These are phyloP conservation scores for Pollicipes pollicipes DNA, from an alignment of 1,140 invertebrate genomes.

Conservation along the genomic window DNA sequence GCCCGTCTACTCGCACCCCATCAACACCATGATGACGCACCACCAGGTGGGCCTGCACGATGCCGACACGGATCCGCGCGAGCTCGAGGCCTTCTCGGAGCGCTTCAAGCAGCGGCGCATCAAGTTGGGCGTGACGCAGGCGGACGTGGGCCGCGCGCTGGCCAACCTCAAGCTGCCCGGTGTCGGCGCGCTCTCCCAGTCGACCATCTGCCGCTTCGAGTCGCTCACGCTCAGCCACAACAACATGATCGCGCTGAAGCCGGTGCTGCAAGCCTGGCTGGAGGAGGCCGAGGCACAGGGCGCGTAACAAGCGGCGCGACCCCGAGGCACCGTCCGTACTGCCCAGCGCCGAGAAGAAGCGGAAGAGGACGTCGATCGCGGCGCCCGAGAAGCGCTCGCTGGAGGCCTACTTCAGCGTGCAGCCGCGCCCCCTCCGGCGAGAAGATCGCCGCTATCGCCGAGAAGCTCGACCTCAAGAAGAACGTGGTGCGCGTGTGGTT, in stretches of 20 bases:
- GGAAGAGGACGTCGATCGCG: slow-evolving; percentile 96
- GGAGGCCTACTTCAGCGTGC: slow-evolving; percentile 96
- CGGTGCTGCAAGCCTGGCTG: slow-evolving; percentile 95
- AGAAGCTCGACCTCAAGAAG: slow-evolving; percentile 98
- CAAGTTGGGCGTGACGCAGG: slow-evolving; percentile 94
- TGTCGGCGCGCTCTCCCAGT: slow-evolving; percentile 92
- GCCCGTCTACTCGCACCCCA: slow-evolving; percentile 35
- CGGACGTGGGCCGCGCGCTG: slow-evolving; percentile 93
- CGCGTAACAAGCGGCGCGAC: slow-evolving; percentile 73
- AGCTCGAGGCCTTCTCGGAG: slow-evolving; percentile 96
- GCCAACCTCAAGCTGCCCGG: slow-evolving; percentile 95
- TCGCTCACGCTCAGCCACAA: slow-evolving; percentile 95
- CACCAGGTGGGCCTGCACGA: slow-evolving; percentile 39
- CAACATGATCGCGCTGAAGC: slow-evolving; percentile 99
- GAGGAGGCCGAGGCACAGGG: slow-evolving; percentile 93
- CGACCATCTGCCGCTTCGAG: slow-evolving; percentile 96
- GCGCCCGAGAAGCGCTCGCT: slow-evolving; percentile 95
- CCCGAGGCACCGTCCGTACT: slow-evolving; percentile 78
- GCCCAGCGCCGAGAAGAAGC: slow-evolving; percentile 88
- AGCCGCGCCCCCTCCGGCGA: slow-evolving; percentile 94
- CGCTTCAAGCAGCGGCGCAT: slow-evolving; percentile 95
- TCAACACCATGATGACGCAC: slow-evolving; percentile 30
- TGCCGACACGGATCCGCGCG: slow-evolving; percentile 84
- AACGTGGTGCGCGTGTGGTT: slow-evolving; percentile 99
- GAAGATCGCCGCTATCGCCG: slow-evolving; percentile 97